Evolutionary conservation across 2,113 vertebrate genomes (phyloP), one percentile per base, ranked within the genome.

Genomic region (Caracal caracal): DNA sequence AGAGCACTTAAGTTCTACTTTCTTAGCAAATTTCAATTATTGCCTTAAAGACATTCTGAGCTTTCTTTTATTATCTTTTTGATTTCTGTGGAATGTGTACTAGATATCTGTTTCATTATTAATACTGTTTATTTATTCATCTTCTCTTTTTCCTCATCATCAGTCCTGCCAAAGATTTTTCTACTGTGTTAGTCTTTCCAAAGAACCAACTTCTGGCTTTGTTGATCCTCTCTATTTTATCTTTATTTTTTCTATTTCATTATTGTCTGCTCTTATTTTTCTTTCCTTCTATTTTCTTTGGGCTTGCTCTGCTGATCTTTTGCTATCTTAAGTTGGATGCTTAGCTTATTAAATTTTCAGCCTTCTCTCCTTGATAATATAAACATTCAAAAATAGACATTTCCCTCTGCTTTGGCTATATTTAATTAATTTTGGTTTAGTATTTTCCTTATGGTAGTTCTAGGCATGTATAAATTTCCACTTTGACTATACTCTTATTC

Each of bases 201-300:
- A 96, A 86, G 28, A 86, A 63, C 15, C 56, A 93, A 10, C 13
- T 81, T 92, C 47, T 83, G 37, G 7, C 26, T 89, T 90, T 90
- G 79, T 40, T 86, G 71, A 59, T 81, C 11, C 28, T 92, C 30
- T 94, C 75, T 92, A 40, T 79, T 94, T 93, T 95, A 89, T 90
- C 75, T 88, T 33, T 88, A 63, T 71, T 65, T 82, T 95, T 95
- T 78, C 61, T 73, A 30, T 91, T 85, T 90, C 59, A 53, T 56
- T 93, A 88, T 85, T 28, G 2, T 85, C 86, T 96, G 28, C 15
- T 89, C 53, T 97, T 93, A 85, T 92, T 73, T 94, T 88, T 93
- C 59, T 96, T 95, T 59, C 59, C n/a, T 94, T 75, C 12, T 91
- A 3, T 95, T 96, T 95, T 83, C 66, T 71, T 95, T 96, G 82